These are phyloP conservation scores for Paracanthobrama guichenoti DNA, from an alignment of 2,113 vertebrate species.

Conservation along the genomic window DNA sequence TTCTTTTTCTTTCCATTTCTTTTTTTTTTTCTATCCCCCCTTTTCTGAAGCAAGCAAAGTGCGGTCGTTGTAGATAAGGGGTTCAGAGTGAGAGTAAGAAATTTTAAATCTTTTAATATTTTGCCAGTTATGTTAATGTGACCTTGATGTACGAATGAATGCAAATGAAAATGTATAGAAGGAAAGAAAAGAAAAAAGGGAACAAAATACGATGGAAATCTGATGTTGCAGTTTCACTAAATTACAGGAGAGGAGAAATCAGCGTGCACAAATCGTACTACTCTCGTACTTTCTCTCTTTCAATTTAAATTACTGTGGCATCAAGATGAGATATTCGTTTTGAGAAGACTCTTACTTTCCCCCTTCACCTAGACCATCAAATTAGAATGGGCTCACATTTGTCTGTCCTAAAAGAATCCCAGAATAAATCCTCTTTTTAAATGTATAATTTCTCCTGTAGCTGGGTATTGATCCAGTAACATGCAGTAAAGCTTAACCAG, in stretches of 20 bases:
- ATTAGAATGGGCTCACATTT: constrained; percentile 39
- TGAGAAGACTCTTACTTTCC: constrained; percentile 11
- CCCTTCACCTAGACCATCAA: constrained; percentile 19
- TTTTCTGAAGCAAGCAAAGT: constrained; percentile 49
- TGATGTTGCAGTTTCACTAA: constrained; percentile 68
- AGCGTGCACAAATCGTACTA: constrained; percentile 66
- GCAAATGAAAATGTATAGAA: constrained; percentile 71
- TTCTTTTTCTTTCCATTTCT: constrained; percentile 53
- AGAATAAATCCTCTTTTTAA: neutral
- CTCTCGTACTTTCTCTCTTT: constrained; percentile 56
- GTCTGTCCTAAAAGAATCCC: constrained; percentile 21
- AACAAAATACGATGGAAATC: constrained; percentile 32
- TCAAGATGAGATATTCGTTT: constrained; percentile 57
- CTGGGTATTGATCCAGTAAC: neutral
- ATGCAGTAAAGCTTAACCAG: neutral
- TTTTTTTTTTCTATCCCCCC: constrained; percentile 38
- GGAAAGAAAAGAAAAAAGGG: neutral
- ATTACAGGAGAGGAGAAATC: constrained; percentile 65
- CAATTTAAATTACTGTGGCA: constrained; percentile 64
- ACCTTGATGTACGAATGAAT: constrained; percentile 76
- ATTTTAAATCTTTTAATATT: constrained; percentile 72
- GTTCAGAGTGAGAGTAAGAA: constrained; percentile 53
- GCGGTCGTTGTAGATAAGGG: constrained; percentile 69
- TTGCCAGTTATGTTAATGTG: constrained; percentile 75
- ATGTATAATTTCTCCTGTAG: neutral